Conservation (phyloP, 2,888 invertebrate genomes). For the Petrolisthes cinctipes region DNA sequence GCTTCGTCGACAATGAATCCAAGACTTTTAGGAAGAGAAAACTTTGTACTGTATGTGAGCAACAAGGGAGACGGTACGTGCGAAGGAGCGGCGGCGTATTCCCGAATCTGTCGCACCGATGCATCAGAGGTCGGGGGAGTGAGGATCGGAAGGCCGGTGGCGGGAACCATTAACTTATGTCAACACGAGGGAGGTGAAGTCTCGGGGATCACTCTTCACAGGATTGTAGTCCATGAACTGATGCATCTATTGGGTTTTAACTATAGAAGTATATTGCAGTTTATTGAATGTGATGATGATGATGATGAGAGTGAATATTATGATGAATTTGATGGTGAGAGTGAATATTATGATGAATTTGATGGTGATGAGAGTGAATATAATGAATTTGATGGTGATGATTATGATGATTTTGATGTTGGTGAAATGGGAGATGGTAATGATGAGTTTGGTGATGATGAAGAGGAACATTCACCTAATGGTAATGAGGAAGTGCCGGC, state of each 20-base stretch:
- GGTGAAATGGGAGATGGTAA: no score
- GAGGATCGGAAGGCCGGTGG: constrained; percentile 42
- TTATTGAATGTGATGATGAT: constrained; percentile 40
- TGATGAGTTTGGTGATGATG: no score
- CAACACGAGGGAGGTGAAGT: neutral
- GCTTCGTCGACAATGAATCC: constrained; percentile 10
- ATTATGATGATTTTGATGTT: no score
- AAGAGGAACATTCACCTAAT: neutral
- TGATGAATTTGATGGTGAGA: neutral
- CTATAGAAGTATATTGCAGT: constrained; percentile 42
- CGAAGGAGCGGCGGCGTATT: neutral
- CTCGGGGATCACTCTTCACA: neutral
- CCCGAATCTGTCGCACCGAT: constrained; percentile 30
- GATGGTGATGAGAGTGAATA: no score
- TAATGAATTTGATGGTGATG: no score
- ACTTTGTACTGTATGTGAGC: constrained; percentile 39
- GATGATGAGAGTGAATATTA: neutral
- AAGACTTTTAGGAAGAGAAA: constrained; percentile 31
- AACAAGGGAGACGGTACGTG: constrained; percentile 14
- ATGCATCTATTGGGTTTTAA: constrained; percentile 51
- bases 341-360: no score
- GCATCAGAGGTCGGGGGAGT: constrained; percentile 25
- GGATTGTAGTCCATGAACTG: constrained; percentile 41
- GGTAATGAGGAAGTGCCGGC: no score
- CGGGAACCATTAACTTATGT: constrained; percentile 40